A percentile compares a stretch with the other conserved stretches of the same genome.
phyloP scores from a whole-genome alignment of 2,888 invertebrate genomes.

The Prosapia bicincta region DNA sequence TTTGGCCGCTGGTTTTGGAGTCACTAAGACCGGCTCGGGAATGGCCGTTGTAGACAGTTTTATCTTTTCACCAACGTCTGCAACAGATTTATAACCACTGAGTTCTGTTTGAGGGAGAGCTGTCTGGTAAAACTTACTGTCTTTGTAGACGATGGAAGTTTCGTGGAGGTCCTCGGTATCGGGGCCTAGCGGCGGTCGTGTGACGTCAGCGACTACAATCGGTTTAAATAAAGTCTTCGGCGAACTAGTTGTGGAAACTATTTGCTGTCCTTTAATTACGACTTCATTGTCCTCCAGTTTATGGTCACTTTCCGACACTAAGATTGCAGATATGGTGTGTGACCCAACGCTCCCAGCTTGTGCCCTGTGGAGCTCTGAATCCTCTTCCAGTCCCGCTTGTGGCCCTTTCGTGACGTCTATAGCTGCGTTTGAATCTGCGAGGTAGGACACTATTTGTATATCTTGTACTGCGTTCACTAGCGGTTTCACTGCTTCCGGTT shows the following conservation, averaged over 20 bases:
- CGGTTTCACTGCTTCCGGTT: not conserved
- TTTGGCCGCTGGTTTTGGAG: constrained; percentile 15
- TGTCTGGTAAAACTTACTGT: not conserved
- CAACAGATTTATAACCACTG: not conserved
- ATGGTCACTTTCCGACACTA: constrained; percentile 36
- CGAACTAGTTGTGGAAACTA: constrained; percentile 14
- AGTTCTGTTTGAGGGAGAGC: not conserved
- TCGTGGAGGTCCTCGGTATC: not conserved
- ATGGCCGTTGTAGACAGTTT: constrained; percentile 11
- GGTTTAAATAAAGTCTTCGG: constrained; percentile 31
- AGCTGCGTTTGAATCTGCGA: constrained; percentile 36
- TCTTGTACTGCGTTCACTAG: not conserved
- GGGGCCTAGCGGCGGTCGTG: not conserved
- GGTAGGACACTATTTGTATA: constrained; percentile 34
- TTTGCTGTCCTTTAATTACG: not conserved
- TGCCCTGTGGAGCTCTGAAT: too few relatives aligned
- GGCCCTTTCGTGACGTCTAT: constrained; percentile 30
- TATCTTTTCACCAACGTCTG: not conserved
- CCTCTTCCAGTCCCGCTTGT: constrained; percentile 5
- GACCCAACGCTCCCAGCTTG: not conserved
- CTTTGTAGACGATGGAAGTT: not conserved
- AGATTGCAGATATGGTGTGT: constrained; percentile 36
- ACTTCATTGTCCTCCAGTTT: constrained; percentile 29
- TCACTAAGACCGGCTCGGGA: constrained; percentile 18
- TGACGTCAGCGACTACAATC: constrained; percentile 32